phyloP scores from a whole-genome alignment of 2,888 invertebrate genomes.

The Barypeithes pellucidus region DNA sequence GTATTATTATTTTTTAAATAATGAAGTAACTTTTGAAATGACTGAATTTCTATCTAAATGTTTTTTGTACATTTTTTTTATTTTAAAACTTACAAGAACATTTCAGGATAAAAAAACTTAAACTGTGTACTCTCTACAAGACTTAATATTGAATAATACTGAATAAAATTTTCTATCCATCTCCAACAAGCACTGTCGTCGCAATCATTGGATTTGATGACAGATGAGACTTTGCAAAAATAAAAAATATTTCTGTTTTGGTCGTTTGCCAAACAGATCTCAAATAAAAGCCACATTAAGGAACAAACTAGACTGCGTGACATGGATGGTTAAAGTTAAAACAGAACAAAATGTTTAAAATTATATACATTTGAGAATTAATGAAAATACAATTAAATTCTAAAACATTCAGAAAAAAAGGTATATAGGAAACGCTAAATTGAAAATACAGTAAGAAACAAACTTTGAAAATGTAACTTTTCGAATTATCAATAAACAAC shows the following conservation, averaged over 20 bases:
- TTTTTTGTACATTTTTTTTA: no score
- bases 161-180: neutral
- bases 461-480: no score
- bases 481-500: no score
- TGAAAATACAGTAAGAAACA: no score
- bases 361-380: neutral
- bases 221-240: conserved; percentile 9
- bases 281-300: neutral
- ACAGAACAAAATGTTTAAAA: no score
- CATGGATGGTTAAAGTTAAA: neutral
- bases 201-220: conserved; percentile 14
- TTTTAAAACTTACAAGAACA: no score
- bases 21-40: no score
- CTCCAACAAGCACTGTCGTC: conserved; percentile 10
- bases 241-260: conserved; percentile 13
- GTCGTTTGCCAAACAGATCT: conserved; percentile 6
- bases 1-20: no score
- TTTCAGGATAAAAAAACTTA: neutral
- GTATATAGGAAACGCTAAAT: no score
- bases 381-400: neutral
- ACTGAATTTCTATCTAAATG: no score
- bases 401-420: neutral
- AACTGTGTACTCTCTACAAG: neutral
- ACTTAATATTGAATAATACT: neutral
- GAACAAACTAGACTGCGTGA: conserved; percentile 2